Conservation (phyloP, 2,888 invertebrate species). For the Pandemis heparana region DNA sequence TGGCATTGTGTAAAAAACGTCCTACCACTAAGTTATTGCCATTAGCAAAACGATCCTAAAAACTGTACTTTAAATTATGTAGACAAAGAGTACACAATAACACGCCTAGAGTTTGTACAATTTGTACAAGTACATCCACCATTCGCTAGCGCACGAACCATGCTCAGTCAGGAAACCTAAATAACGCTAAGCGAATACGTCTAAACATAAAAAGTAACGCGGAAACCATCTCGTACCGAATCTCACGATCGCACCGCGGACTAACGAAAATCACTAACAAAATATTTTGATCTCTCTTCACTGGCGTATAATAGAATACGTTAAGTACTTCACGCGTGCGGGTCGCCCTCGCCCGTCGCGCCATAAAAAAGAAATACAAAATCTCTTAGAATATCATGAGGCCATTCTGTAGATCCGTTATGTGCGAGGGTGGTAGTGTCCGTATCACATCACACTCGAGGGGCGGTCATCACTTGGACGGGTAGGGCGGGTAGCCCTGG, state of each 20-base stretch:
- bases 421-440: constrained; percentile 25
- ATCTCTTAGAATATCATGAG: constrained; percentile 49
- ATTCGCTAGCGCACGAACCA: constrained; percentile 66
- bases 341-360: constrained; percentile 41
- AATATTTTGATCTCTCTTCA: constrained; percentile 56
- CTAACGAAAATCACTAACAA: constrained; percentile 68
- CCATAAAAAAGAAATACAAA: constrained; percentile 44
- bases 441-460: constrained; percentile 22
- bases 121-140: constrained; percentile 77
- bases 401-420: constrained; percentile 50
- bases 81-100: constrained; percentile 70
- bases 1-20: constrained; percentile 76
- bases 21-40: constrained; percentile 76
- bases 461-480: constrained; percentile 75
- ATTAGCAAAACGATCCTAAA: constrained; percentile 74
- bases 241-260: constrained; percentile 57
- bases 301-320: constrained; percentile 52
- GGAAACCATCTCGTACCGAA: constrained; percentile 54
- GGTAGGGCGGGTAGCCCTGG: constrained; percentile 78
- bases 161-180: constrained; percentile 71
- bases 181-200: constrained; percentile 17
- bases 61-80: constrained; percentile 81
- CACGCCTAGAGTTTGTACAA: constrained; percentile 78
- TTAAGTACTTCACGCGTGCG: constrained; percentile 55
- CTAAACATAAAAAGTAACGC: constrained; percentile 21